Percentiles rank a stretch among this genome's conserved stretches.
Evolutionary conservation across 1,140 invertebrate genomes (phyloP).

Genomic region (Conus betulinus): DNA sequence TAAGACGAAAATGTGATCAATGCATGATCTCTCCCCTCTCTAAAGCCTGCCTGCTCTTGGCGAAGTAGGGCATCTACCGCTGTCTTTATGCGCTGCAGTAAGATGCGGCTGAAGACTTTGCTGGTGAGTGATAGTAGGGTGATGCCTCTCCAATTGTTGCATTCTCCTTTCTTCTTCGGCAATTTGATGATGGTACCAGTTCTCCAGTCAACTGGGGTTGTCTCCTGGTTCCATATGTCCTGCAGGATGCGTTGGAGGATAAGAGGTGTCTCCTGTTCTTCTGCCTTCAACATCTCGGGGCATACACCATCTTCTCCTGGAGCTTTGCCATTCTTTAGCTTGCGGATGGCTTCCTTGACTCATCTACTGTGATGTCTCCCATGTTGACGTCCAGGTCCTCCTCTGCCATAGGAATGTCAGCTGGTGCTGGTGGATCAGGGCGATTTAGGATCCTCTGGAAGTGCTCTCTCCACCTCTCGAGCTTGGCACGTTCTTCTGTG

Average conservation of each 20-base stretch:
- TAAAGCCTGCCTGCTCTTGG: slow-evolving; percentile 42
- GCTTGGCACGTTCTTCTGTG: too few relatives aligned
- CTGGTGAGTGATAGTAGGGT: slow-evolving; percentile 14
- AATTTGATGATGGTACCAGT: slow-evolving; percentile 31
- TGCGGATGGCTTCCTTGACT: too few relatives aligned
- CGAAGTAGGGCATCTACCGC: slow-evolving; percentile 1
- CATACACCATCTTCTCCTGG: slow-evolving; percentile 23
- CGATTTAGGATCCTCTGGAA: too few relatives aligned
- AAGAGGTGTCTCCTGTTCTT: neutral
- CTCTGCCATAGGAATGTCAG: too few relatives aligned
- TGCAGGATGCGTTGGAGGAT: neutral
- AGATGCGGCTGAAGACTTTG: slow-evolving; percentile 28
- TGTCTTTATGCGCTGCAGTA: slow-evolving; percentile 25
- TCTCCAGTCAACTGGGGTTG: slow-evolving; percentile 37
- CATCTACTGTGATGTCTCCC: too few relatives aligned
- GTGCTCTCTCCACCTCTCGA: too few relatives aligned
- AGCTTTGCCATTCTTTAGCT: too few relatives aligned
- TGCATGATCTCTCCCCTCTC: slow-evolving; percentile 33
- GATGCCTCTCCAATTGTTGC: slow-evolving; percentile 42
- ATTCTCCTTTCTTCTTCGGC: slow-evolving; percentile 33
- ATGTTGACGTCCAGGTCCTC: too few relatives aligned
- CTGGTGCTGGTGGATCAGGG: too few relatives aligned
- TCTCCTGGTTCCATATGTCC: neutral
- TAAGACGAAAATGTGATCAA: slow-evolving; percentile 38
- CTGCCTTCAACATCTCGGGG: neutral